A percentile compares a stretch with the other conserved stretches of the same genome.
These are phyloP conservation scores for Athrips mouffetella DNA, from an alignment of 2,888 invertebrate species.

Conservation along the genomic window DNA sequence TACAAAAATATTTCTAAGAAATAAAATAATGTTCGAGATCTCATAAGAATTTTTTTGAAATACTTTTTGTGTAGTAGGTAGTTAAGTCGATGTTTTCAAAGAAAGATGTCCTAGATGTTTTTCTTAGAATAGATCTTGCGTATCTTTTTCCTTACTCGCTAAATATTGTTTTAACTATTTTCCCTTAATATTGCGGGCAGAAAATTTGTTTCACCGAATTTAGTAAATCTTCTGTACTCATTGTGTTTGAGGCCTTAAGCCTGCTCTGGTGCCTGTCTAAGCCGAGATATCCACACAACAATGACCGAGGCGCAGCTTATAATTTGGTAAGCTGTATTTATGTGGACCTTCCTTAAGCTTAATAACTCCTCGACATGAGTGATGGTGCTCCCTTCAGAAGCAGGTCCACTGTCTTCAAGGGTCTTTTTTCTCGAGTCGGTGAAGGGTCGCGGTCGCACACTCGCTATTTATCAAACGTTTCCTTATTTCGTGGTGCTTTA, in stretches of 20 bases:
- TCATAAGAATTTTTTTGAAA: too few relatives aligned
- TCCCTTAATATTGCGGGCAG: too few relatives aligned
- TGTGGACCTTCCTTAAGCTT: slow-evolving; percentile 37
- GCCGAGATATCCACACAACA: slow-evolving; percentile 12
- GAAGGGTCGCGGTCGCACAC: slow-evolving; percentile 4
- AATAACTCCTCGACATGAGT: slow-evolving; percentile 42
- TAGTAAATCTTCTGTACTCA: neutral
- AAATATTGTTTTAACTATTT: too few relatives aligned
- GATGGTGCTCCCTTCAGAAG: slow-evolving; percentile 23
- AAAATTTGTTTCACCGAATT: too few relatives aligned
- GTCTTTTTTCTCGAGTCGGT: slow-evolving; percentile 26
- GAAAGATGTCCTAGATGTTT: too few relatives aligned
- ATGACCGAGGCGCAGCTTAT: slow-evolving; percentile 23
- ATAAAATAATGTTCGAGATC: too few relatives aligned
- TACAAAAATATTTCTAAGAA: too few relatives aligned
- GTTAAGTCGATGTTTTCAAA: too few relatives aligned
- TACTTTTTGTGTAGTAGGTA: too few relatives aligned
- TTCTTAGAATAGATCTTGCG: too few relatives aligned
- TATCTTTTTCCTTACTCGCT: too few relatives aligned
- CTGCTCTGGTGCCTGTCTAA: neutral
- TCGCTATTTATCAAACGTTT: slow-evolving; percentile 14
- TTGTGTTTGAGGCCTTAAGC: neutral
- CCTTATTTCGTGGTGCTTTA: slow-evolving; percentile 4
- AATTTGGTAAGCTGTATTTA: slow-evolving; percentile 42
- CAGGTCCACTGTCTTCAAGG: slow-evolving; percentile 17